phyloP scores from a whole-genome alignment of 2,797 vertebrate genomes.

The Columba guinea region DNA sequence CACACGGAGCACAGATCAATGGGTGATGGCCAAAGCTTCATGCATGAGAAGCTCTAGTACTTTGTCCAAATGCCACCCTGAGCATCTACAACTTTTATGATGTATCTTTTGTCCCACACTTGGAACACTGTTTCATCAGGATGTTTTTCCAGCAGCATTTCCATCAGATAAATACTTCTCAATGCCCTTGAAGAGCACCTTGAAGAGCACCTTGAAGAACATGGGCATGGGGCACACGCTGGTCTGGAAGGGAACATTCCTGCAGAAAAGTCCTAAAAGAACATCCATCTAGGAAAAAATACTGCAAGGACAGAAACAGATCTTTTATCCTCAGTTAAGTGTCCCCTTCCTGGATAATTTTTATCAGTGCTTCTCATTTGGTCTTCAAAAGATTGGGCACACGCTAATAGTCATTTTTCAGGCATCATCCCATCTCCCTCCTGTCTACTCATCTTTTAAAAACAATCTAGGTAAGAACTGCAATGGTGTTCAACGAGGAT shows the following conservation, averaged over 20 bases:
- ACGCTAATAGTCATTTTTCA: too few relatives aligned
- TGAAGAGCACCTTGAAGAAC: too few relatives aligned
- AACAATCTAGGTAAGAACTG: not conserved
- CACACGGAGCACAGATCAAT: not conserved
- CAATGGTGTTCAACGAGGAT: fast-evolving
- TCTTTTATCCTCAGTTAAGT: not conserved
- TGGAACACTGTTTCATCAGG: not conserved
- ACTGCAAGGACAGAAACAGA: not conserved
- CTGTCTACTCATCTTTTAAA: not conserved
- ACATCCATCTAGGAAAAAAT: not conserved
- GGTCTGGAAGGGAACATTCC: not conserved
- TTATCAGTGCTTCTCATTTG: not conserved
- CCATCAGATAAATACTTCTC: not conserved
- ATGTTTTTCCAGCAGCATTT: not conserved
- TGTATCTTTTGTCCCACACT: not conserved
- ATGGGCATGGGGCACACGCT: not conserved
- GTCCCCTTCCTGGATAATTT: not conserved
- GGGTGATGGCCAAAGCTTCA: not conserved
- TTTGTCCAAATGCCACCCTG: too few relatives aligned
- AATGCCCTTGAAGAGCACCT: too few relatives aligned
- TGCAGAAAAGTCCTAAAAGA: not conserved
- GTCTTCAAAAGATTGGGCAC: not conserved
- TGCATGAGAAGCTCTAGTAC: not conserved
- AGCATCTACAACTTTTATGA: not conserved
- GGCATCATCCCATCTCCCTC: not conserved